A percentile compares a stretch with the other conserved stretches of the same genome.
These are phyloP conservation scores for Odobenus rosmarus DNA, from an alignment of 2,113 vertebrate species.

Conservation along the genomic window DNA sequence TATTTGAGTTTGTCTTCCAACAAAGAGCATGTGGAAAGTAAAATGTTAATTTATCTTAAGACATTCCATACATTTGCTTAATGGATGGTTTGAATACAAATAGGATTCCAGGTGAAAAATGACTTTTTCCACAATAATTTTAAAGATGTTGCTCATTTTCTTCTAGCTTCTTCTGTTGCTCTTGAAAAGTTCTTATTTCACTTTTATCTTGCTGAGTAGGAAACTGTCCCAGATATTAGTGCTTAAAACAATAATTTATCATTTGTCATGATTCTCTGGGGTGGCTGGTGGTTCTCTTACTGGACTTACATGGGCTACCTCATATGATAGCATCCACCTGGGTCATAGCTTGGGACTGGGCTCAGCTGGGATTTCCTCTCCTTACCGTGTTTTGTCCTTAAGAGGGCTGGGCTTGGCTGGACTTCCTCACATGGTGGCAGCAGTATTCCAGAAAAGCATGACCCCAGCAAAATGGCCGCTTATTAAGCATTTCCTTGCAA, in stretches of 20 bases:
- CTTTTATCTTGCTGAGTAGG: neutral
- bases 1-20: neutral
- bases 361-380: rapidly evolving
- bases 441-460: neutral
- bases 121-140: neutral
- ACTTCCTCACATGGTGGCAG: rapidly evolving
- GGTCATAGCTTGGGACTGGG: no score
- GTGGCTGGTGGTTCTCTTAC: neutral
- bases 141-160: neutral
- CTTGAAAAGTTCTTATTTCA: neutral
- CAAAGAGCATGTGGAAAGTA: neutral
- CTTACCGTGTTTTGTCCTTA: neutral
- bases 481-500: neutral
- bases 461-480: no score
- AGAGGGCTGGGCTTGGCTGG: neutral
- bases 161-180: neutral
- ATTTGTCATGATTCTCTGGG: neutral
- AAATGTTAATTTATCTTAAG: neutral
- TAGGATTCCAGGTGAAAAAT: neutral
- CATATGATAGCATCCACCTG: no score
- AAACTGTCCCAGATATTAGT: neutral
- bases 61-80: neutral
- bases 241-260: neutral
- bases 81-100: neutral
- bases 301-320: rapidly evolving